phyloP scores from a whole-genome alignment of 2,888 invertebrate genomes.

The Lagria hirta region DNA sequence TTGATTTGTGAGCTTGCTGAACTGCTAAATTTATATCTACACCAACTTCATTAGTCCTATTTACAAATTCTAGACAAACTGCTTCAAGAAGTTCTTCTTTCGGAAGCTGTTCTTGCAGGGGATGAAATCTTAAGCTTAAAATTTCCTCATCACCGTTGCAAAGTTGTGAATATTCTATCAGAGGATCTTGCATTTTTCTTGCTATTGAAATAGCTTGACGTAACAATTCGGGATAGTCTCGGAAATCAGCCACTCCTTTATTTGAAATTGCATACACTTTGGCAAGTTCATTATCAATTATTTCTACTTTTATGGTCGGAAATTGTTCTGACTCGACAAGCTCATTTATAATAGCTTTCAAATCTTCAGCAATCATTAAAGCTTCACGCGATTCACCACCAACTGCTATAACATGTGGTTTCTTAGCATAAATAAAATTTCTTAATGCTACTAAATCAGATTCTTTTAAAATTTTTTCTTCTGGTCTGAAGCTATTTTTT shows the following conservation, averaged over 20 bases:
- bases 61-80: slow-evolving; percentile 87
- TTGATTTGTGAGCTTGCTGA: slow-evolving; percentile 81
- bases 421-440: slow-evolving; percentile 85
- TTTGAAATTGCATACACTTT: slow-evolving; percentile 91
- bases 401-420: slow-evolving; percentile 82
- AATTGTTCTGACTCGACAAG: slow-evolving; percentile 83
- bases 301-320: slow-evolving; percentile 83
- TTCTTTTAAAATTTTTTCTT: slow-evolving; percentile 62
- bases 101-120: slow-evolving; percentile 75
- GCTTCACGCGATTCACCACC: slow-evolving; percentile 92
- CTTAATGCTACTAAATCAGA: slow-evolving; percentile 65
- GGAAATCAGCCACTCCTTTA: slow-evolving; percentile 81
- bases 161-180: slow-evolving; percentile 93
- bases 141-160: slow-evolving; percentile 97
- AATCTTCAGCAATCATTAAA: slow-evolving; percentile 75
- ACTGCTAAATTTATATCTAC: slow-evolving; percentile 95
- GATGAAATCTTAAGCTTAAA: slow-evolving; percentile 88
- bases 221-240: slow-evolving; percentile 88
- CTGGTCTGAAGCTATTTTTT: slow-evolving; percentile 69
- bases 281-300: slow-evolving; percentile 91
- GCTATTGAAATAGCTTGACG: slow-evolving; percentile 93
- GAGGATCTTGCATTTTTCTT: slow-evolving; percentile 89
- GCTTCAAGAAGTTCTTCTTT: slow-evolving; percentile 87
- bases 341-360: slow-evolving; percentile 72
- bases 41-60: slow-evolving; percentile 96